Conservation (phyloP, 2,797 vertebrate species). For the Amazonetta brasiliensis region DNA sequence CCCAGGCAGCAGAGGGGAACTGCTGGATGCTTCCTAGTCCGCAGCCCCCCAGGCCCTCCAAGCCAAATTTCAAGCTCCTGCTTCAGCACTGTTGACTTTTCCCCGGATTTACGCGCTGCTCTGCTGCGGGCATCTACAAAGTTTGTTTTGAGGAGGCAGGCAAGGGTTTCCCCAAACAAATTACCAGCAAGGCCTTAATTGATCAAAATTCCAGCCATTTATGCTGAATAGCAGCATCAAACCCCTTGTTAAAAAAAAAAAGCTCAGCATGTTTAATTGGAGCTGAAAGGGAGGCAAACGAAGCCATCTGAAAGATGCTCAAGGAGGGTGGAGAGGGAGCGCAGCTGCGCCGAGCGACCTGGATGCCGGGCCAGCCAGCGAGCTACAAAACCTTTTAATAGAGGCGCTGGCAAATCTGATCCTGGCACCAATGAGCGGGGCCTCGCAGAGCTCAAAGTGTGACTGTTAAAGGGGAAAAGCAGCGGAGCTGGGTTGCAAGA, state of each 20-base stretch:
- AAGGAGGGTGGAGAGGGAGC: not conserved
- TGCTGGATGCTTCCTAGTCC: not conserved
- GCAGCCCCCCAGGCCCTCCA: not conserved
- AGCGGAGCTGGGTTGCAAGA: not conserved
- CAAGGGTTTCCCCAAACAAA: constrained; percentile 46
- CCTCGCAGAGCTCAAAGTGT: constrained; percentile 2
- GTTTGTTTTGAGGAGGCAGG: constrained; percentile 48
- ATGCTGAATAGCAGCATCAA: constrained; percentile 44
- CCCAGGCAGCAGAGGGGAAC: not conserved
- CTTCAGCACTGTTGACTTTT: fast-evolving
- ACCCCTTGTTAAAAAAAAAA: not conserved
- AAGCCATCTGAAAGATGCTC: constrained; percentile 52
- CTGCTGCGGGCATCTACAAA: not conserved
- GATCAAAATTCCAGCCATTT: constrained; percentile 30
- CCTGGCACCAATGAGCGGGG: not conserved
- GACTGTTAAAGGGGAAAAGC: not conserved
- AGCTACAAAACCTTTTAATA: not conserved
- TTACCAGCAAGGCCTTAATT: constrained; percentile 30
- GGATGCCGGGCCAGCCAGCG: not conserved
- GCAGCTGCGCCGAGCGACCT: not conserved
- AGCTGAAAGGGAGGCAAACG: constrained; percentile 50
- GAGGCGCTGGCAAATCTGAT: not conserved
- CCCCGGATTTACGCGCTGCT: not conserved
- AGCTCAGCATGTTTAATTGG: constrained; percentile 21
- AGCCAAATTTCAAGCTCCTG: not conserved